These are phyloP conservation scores for Aldabrachelys gigantea DNA, from an alignment of 2,113 vertebrate species.

Conservation along the genomic window DNA sequence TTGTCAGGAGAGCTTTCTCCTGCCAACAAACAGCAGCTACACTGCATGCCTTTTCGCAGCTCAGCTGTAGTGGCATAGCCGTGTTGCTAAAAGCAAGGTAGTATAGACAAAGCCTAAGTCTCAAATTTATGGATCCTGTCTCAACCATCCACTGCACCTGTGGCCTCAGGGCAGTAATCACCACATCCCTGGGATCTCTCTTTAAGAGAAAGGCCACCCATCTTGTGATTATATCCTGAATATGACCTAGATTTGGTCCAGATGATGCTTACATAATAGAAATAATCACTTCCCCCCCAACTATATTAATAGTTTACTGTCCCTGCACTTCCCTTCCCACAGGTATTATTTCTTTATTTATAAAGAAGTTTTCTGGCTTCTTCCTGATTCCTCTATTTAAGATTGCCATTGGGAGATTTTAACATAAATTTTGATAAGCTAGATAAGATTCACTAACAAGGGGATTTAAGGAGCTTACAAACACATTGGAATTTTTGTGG, in stretches of 20 bases:
- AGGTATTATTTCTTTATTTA: conserved; percentile 17
- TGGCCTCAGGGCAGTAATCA: background rate
- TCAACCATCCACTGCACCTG: background rate
- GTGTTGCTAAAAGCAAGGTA: too few relatives aligned
- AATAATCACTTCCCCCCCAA: conserved; percentile 4
- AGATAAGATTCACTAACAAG: conserved; percentile 11
- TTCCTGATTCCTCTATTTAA: conserved; percentile 38
- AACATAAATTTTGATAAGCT: conserved; percentile 32
- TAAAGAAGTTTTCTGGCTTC: background rate
- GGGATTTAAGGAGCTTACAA: conserved; percentile 47
- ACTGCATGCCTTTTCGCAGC: too few relatives aligned
- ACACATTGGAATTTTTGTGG: conserved; percentile 22
- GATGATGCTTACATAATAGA: conserved; percentile 1
- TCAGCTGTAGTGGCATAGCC: too few relatives aligned
- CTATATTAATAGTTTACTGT: conserved; percentile 32
- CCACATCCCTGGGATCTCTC: background rate
- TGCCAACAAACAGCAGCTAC: too few relatives aligned
- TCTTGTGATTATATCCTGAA: conserved; percentile 34
- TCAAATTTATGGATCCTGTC: background rate
- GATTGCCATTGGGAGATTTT: conserved; percentile 26
- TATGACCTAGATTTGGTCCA: conserved; percentile 38
- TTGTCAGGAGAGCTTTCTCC: too few relatives aligned
- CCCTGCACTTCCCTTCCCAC: background rate
- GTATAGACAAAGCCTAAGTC: background rate
- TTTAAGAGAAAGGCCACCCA: background rate